Evolutionary conservation across 2,888 invertebrate species (phyloP).

Genomic region (Polymixis lichenea): DNA sequence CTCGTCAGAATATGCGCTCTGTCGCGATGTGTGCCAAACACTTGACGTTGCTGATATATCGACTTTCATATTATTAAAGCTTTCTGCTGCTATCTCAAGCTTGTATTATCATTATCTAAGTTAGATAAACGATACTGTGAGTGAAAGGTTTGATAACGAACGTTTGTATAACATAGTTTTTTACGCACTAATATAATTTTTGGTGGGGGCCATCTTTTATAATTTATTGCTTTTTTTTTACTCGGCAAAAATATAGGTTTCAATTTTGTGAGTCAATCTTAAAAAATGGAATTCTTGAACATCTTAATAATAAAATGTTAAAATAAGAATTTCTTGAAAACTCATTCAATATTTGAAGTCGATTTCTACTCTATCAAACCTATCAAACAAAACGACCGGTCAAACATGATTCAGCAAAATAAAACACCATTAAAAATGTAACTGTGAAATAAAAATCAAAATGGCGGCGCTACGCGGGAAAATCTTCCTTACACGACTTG

Average conservation of each 20-base stretch:
- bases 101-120: constrained; percentile 85
- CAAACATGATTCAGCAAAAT: constrained; percentile 49
- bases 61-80: constrained; percentile 86
- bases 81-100: constrained; percentile 87
- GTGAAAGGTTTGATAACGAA: constrained; percentile 86
- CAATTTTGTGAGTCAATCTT: not conserved
- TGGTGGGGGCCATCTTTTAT: not conserved
- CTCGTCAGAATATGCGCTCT: constrained; percentile 68
- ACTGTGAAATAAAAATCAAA: constrained; percentile 58
- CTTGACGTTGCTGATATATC: constrained; percentile 82
- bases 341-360: not conserved
- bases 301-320: not conserved
- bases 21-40: constrained; percentile 80
- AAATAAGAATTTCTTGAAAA: not conserved
- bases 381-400: constrained; percentile 1
- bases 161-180: constrained; percentile 68
- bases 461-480: constrained; percentile 53
- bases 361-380: not conserved
- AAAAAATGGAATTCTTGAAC: not conserved
- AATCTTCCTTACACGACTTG: constrained; percentile 70
- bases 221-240: not conserved
- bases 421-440: constrained; percentile 45
- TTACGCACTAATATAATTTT: constrained; percentile 49
- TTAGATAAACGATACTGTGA: constrained; percentile 81
- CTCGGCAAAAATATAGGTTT: not conserved